Base-by-base conservation (phyloP, 92 coral and sea anemone species). In the Phenganax marumi region DNA sequence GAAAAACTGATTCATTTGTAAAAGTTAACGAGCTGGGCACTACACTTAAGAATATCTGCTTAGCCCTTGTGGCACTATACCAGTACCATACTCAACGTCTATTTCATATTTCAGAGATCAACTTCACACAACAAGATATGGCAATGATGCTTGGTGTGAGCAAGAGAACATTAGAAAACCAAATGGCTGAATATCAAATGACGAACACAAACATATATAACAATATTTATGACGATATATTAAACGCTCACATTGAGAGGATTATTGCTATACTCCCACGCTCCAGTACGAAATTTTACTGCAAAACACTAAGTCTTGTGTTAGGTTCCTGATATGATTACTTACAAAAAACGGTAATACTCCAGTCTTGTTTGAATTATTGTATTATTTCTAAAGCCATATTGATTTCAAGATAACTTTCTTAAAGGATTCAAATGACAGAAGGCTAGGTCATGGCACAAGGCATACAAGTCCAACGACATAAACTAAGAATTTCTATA, bases 91-190 rank as follows among this genome's bases (percentile, higher is more conserved):
- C n/a, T n/a, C n/a, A n/a, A n/a, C n/a, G n/a, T 10, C 17, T 17
- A 57, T 60, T 61, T 25, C 68, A 51, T 63, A 13, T 24, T 70
- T 57, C 64, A 80, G 89, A 80, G 23, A 72, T 77, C 77, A 47
- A 80, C 57, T 88, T 85, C 56, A 85, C 82, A 21, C 52, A 85
- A 9, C 50, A 53, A 57, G 91, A 85, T 49, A 88, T 88, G 57
- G 85, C 91, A 51, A 23, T 80, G 10, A 88, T 88, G 91, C 91
- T 85, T 24, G 89, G 88, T 12, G 88, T 88, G 7, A 85, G 89
- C 79, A 73, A 85, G 65, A 24, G 91, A 79, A 88, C 88, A 50
- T 81, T 84, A 23, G 86, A 88, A 76, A 85, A 75, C 58, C 55
- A 79, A 9, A 77, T 84, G 64, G 54, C 88, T 9, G 83, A 85